Conservation (phyloP, 2,113 vertebrate genomes). For the Erythrolamprus reginae region DNA sequence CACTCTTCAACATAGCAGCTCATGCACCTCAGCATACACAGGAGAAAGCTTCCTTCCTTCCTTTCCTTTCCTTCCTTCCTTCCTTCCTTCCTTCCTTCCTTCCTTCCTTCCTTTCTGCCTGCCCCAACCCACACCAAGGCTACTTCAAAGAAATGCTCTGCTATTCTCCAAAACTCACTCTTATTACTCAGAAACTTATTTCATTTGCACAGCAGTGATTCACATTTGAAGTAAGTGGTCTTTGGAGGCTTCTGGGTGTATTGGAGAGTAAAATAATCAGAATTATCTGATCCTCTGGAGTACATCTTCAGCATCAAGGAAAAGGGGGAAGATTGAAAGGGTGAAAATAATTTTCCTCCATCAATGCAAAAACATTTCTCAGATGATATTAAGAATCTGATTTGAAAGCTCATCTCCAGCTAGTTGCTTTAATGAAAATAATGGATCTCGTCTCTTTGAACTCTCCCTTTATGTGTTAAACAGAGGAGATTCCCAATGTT, state of each 20-base stretch:
- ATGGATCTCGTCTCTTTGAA: constrained; percentile 13
- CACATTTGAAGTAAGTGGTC: constrained; percentile 32
- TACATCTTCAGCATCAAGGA: constrained; percentile 16
- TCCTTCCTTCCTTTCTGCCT: not conserved
- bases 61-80: not conserved
- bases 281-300: constrained; percentile 36
- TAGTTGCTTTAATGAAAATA: constrained; percentile 38
- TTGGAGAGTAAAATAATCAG: constrained; percentile 46
- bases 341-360: constrained; percentile 29
- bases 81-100: not conserved
- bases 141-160: constrained; percentile 34
- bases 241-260: constrained; percentile 10
- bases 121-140: not conserved
- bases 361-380: constrained; percentile 33
- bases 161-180: constrained; percentile 32
- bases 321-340: constrained; percentile 14
- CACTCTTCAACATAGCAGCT: no score
- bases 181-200: constrained; percentile 31
- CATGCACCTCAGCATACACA: no score
- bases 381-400: not conserved
- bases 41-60: not conserved
- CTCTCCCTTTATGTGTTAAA: not conserved
- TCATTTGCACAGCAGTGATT: constrained; percentile 21
- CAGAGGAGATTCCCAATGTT: not conserved
- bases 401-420: constrained; percentile 19